These are phyloP conservation scores for Homarus americanus DNA, from an alignment of 1,140 invertebrate genomes.

Conservation along the genomic window DNA sequence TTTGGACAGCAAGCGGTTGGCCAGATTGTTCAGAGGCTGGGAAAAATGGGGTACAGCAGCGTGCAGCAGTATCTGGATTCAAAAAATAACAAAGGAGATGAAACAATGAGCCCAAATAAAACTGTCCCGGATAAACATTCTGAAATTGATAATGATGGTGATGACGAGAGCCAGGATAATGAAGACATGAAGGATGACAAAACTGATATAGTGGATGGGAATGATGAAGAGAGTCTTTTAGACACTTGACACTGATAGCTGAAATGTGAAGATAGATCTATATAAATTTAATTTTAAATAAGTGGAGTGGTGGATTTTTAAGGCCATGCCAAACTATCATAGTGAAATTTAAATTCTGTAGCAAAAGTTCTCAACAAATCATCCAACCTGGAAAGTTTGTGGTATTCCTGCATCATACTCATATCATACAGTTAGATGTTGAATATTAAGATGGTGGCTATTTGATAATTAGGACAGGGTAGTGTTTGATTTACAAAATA, in stretches of 20 bases:
- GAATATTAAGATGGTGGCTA: neutral
- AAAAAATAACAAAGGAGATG: slow-evolving; percentile 2
- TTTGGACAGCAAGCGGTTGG: slow-evolving; percentile 66
- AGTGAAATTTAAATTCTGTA: neutral
- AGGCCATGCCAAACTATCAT: neutral
- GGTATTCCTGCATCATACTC: neutral
- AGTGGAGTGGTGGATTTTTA: neutral
- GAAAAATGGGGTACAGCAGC: slow-evolving; percentile 59
- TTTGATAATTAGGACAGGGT: neutral
- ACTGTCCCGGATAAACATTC: neutral
- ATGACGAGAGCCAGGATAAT: slow-evolving; percentile 29
- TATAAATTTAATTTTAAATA: neutral
- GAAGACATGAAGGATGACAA: slow-evolving; percentile 36
- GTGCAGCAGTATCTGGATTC: slow-evolving; percentile 56
- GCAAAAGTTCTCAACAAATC: neutral
- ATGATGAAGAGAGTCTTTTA: slow-evolving; percentile 38
- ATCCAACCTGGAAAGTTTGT: neutral
- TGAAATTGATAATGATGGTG: neutral
- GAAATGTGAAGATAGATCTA: neutral
- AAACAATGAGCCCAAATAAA: slow-evolving; percentile 5
- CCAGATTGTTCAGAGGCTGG: slow-evolving; percentile 51
- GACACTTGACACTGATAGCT: slow-evolving; percentile 46
- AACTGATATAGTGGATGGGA: slow-evolving; percentile 24
- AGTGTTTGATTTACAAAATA: neutral
- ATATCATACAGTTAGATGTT: neutral